Base-by-base conservation (phyloP, 1,140 invertebrate genomes). In the Nasonia giraulti region DNA sequence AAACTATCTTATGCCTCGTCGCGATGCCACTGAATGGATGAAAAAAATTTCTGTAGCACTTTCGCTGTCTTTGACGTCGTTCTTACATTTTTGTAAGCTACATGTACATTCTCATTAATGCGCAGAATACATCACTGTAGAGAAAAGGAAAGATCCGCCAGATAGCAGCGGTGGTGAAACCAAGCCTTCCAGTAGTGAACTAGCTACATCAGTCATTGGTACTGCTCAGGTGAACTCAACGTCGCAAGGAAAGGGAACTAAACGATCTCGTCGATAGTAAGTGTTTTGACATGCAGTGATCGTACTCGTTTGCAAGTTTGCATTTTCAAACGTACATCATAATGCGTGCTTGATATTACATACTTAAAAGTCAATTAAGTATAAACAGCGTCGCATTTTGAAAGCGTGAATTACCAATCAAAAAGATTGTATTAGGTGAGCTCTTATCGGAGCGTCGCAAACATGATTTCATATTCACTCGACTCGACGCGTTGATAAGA, bases 101-200 rank as follows among this genome's bases (percentile, higher is more conserved):
- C 23, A 71, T 71, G 68, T 17, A n/a, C 33, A 62, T 62, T 75
- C 47, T 83, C 37, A 74, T 81, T 81, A 69, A 27, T 86, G 2
- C 27, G 83, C 88, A 93, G 92, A 93, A 92, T 93, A 92, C 90
- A 91, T 92, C 89, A 92, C 94, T 93, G 80, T 94, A 96, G 97
- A 97, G 94, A 97, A 97, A 94, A 96, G 97, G 89, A 97, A 97
- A 95, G 97, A 98, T 90, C 96, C 96, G 6, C 95, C 96, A 88
- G 96, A 96, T 89, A 95, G 93, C 79, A 93, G 92, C 87, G 91
- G 87, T 11, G 92, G 94, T 87, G 96, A 97, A 87, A 95, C 96
- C 33, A 97, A 97, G 92, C 96, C 96, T 11, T 95, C 95, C 23
- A 96, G 95, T 89, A 94, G 93, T 87, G 94, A 94, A 80, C 87